Conservation (phyloP, 1,140 invertebrate genomes). For the Rhysida immarginata region DNA sequence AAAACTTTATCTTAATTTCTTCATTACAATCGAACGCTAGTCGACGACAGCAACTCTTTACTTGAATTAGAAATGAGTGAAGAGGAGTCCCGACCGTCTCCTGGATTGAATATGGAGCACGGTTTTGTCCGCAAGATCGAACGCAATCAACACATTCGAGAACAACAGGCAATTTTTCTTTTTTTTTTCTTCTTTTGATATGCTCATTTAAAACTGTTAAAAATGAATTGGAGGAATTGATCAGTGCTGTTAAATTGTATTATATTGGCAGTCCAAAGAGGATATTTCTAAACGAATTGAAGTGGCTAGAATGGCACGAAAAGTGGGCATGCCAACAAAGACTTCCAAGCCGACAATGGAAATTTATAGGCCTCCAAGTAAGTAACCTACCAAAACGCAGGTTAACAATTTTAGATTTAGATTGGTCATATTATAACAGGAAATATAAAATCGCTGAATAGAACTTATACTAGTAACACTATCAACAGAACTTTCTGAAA, state of each 20-base stretch:
- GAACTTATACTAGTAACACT: too few species aligned
- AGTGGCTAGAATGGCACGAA: constrained; percentile 1
- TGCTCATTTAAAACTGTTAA: too few species aligned
- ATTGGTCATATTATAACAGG: too few species aligned
- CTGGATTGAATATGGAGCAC: constrained; percentile 13
- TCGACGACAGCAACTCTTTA: constrained; percentile 13
- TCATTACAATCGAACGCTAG: not conserved
- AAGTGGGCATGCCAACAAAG: constrained; percentile 14
- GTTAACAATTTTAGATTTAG: too few species aligned
- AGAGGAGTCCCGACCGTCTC: constrained; percentile 1
- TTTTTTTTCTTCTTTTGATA: too few species aligned
- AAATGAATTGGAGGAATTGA: too few species aligned
- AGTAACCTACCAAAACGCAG: too few species aligned
- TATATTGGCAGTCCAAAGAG: constrained; percentile 6
- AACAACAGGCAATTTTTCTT: too few species aligned
- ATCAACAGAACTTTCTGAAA: too few species aligned
- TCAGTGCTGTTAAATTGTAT: too few species aligned
- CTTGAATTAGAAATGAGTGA: not conserved
- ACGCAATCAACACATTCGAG: constrained; percentile 9
- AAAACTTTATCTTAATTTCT: not conserved
- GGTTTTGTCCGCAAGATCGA: constrained; percentile 13
- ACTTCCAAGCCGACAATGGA: constrained; percentile 56
- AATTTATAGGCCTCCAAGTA: constrained; percentile 73
- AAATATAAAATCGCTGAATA: too few species aligned
- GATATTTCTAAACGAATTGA: constrained; percentile 11